phyloP scores from a whole-genome alignment of 2,888 invertebrate species.

The Hydrotaea cyrtoneurina region DNA sequence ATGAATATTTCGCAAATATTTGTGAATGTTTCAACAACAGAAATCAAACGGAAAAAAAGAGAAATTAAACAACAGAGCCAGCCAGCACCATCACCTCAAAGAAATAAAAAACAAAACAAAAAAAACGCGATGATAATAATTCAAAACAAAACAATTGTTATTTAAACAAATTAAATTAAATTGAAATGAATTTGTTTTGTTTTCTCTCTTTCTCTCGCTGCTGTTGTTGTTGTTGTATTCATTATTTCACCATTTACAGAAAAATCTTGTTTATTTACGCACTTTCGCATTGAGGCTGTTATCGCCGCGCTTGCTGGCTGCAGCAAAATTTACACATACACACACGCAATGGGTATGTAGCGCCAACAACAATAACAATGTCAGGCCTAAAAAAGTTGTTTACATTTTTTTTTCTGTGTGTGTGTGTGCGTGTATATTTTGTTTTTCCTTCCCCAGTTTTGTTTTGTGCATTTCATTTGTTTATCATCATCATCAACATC shows the following conservation, averaged over 20 bases:
- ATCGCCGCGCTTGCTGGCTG: background rate
- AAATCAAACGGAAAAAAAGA: background rate
- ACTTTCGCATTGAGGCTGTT: conserved; percentile 19
- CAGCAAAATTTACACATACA: no score
- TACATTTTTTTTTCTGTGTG: conserved; percentile 30
- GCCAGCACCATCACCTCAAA: background rate
- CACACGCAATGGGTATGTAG: no score
- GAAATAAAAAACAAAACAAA: no score
- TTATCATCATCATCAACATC: conserved; percentile 44
- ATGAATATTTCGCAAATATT: conserved; percentile 42
- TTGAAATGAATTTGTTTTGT: conserved; percentile 5
- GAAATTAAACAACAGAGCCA: conserved; percentile 21
- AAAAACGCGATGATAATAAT: background rate
- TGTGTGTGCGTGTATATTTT: no score
- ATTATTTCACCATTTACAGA: no score
- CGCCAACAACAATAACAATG: background rate
- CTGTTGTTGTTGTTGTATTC: no score
- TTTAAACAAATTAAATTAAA: conserved; percentile 22
- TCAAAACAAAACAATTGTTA: conserved; percentile 16
- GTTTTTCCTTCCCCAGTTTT: background rate
- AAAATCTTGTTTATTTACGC: conserved; percentile 32
- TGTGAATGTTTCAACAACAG: conserved; percentile 34
- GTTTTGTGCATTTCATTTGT: conserved; percentile 42
- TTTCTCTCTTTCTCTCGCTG: no score
- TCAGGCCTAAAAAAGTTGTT: conserved; percentile 25